Percentiles rank a stretch among this genome's conserved stretches.
Evolutionary conservation across 1,140 invertebrate species (phyloP).

Genomic region (Hyles euphorbiae): DNA sequence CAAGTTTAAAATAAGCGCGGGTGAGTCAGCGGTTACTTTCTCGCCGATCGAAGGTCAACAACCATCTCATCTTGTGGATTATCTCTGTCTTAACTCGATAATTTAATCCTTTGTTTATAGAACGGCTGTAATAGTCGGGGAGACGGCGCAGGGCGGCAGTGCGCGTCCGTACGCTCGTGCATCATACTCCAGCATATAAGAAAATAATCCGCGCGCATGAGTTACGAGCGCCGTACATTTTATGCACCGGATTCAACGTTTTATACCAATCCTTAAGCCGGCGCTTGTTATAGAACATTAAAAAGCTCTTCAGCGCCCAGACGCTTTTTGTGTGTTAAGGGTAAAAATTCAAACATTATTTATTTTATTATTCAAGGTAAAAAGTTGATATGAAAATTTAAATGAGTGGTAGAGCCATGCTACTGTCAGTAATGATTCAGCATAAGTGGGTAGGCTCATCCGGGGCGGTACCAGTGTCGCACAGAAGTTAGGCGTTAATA

Average conservation of each 20-base stretch:
- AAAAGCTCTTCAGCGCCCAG: too few species aligned
- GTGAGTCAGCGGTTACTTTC: conserved; percentile 46
- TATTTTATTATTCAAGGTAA: too few species aligned
- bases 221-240: conserved; percentile 40
- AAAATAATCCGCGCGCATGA: conserved; percentile 61
- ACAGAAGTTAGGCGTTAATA: too few species aligned
- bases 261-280: background rate
- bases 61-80: conserved; percentile 70
- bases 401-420: too few species aligned
- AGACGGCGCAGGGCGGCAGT: conserved; percentile 38
- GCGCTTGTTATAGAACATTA: too few species aligned
- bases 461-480: too few species aligned
- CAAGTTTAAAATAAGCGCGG: conserved; percentile 17
- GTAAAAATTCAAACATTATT: too few species aligned
- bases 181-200: conserved; percentile 57
- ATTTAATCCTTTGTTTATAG: conserved; percentile 71
- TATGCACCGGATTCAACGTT: conserved; percentile 15
- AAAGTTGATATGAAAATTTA: too few species aligned
- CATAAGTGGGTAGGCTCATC: too few species aligned
- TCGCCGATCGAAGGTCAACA: conserved; percentile 63
- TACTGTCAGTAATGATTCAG: too few species aligned
- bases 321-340: too few species aligned
- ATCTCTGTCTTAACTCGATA: conserved; percentile 68
- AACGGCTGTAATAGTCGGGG: conserved; percentile 61
- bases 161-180: conserved; percentile 58